Evolutionary conservation across 2,888 invertebrate genomes (phyloP).

Genomic region (Aphodius granarius): DNA sequence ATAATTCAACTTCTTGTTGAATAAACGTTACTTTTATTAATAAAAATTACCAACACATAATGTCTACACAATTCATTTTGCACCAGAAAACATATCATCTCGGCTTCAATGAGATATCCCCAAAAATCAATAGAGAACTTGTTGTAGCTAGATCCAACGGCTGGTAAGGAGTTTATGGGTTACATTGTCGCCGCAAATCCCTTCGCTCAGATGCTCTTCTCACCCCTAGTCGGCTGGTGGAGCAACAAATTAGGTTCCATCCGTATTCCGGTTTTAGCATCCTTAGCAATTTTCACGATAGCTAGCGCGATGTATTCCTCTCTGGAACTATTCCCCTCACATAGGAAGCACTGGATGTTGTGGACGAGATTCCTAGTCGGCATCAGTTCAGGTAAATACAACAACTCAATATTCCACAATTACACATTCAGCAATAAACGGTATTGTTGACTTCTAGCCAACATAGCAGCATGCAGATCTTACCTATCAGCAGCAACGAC

Average conservation of each 20-base stretch:
- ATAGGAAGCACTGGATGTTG: conserved; percentile 73
- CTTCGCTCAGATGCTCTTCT: conserved; percentile 83
- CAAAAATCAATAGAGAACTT: background rate
- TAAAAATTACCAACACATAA: too few relatives aligned
- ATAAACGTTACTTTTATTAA: too few relatives aligned
- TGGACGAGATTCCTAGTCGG: conserved; percentile 78
- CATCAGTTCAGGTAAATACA: conserved; percentile 71
- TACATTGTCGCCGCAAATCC: conserved; percentile 85
- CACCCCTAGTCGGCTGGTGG: conserved; percentile 84
- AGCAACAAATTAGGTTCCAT: conserved; percentile 74
- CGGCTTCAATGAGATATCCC: background rate
- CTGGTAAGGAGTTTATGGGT: conserved; percentile 82
- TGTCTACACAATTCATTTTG: too few relatives aligned
- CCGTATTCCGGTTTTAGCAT: conserved; percentile 70
- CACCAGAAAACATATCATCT: background rate
- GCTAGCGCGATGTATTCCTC: conserved; percentile 76
- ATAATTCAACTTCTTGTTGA: too few relatives aligned
- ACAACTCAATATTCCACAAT: too few relatives aligned
- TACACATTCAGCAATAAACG: too few relatives aligned
- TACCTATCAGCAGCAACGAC: conserved; percentile 86
- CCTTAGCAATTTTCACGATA: conserved; percentile 70
- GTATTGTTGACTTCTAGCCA: conserved; percentile 59
- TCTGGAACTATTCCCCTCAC: conserved; percentile 67
- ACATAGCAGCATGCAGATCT: conserved; percentile 80
- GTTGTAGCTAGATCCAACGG: conserved; percentile 74